Evolutionary conservation across 2,888 invertebrate species (phyloP).

Genomic region (Acanthosepion esculentum): DNA sequence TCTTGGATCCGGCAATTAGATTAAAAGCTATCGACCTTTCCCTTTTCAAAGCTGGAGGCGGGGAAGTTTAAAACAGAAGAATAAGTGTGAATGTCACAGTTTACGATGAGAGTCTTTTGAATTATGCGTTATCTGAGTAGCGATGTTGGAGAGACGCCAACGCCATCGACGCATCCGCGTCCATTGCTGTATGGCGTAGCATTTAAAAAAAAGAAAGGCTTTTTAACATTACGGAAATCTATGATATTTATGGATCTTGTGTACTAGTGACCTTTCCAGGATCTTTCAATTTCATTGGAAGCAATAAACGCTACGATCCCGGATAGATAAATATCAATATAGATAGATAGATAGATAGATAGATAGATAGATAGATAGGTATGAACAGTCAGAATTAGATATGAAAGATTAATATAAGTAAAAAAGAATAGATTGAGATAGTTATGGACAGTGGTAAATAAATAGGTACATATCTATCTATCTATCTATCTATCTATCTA

Average conservation of each 20-base stretch:
- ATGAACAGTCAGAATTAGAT: background rate
- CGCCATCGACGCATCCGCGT: too few species aligned
- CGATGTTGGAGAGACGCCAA: background rate
- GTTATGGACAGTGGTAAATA: too few species aligned
- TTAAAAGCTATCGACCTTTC: background rate
- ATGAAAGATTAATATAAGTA: too few species aligned
- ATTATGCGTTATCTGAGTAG: background rate
- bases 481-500: too few species aligned
- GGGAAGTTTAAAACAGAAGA: background rate
- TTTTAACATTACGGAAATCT: background rate
- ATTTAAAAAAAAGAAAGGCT: background rate
- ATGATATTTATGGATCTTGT: conserved; percentile 33
- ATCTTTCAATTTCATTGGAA: conserved; percentile 22
- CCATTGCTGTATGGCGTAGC: background rate
- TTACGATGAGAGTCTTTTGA: conserved; percentile 4
- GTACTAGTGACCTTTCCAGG: background rate
- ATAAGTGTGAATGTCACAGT: conserved; percentile 20
- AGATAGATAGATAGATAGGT: too few species aligned
- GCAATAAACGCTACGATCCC: background rate
- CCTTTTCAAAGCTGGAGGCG: background rate
- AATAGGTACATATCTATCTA: too few species aligned
- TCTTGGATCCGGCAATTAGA: background rate
- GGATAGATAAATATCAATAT: too few species aligned
- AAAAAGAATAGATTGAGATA: too few species aligned
- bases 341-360: too few species aligned